phyloP scores from a whole-genome alignment of 2,888 invertebrate genomes.

The Elegia similella region DNA sequence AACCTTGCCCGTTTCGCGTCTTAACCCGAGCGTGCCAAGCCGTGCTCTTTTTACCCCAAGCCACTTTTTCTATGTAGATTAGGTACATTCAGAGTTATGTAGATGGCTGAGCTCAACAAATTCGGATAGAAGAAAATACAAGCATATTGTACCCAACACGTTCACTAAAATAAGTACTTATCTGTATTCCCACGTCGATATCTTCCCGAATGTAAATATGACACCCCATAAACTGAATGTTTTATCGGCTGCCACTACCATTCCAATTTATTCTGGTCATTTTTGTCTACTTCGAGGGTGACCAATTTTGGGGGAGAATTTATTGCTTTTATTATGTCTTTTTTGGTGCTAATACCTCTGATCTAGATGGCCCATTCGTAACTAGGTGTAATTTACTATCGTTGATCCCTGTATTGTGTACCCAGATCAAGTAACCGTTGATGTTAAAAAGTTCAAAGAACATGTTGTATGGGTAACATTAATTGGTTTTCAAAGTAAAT shows the following conservation, averaged over 20 bases:
- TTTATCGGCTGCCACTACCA: conserved; percentile 77
- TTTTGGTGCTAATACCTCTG: conserved; percentile 58
- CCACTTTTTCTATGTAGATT: conserved; percentile 24
- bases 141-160: conserved; percentile 41
- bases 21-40: conserved; percentile 14
- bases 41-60: conserved; percentile 21
- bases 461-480: not conserved
- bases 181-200: conserved; percentile 69
- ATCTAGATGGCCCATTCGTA: conserved; percentile 40
- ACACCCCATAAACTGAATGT: conserved; percentile 80
- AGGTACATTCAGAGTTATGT: conserved; percentile 24
- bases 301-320: conserved; percentile 75
- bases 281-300: conserved; percentile 76
- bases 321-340: conserved; percentile 63
- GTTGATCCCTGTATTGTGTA: not conserved
- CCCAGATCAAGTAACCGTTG: not conserved
- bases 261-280: conserved; percentile 81
- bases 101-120: conserved; percentile 21
- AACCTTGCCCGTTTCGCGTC: conserved; percentile 2
- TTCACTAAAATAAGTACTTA: conserved; percentile 48
- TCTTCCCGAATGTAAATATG: conserved; percentile 78
- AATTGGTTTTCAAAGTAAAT: not conserved
- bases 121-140: conserved; percentile 32
- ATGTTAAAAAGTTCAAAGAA: not conserved
- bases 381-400: conserved; percentile 22